Base-by-base conservation (phyloP, 2,888 invertebrate species). In the Dynastes hyllus region DNA sequence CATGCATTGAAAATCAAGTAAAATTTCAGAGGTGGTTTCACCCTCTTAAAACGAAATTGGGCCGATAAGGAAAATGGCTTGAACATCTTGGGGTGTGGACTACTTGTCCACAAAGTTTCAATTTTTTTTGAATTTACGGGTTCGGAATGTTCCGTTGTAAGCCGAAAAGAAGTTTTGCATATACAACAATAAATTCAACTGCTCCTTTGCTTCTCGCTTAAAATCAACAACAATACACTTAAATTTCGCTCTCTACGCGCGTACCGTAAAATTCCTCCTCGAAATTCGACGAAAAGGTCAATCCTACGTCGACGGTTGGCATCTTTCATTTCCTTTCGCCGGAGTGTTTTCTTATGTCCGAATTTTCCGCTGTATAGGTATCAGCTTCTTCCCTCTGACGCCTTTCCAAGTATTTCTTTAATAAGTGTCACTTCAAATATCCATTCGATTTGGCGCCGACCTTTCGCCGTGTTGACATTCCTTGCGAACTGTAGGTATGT, bases 361-460 rank as follows among this genome's bases (percentile, higher is more conserved):
- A 55, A 55, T 55, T n/a, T 55, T 55, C 55, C n/a, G 55, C 55
- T 55, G 51, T 51, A n/a, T n/a, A n/a, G 32, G 32, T 8, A 11
- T 11, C 11, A 45, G 8, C 45, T 45, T 8, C 45, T 16, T n/a
- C 16, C 0, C 16, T 1, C 16, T 6, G 55, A 11, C 16, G 55
- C n/a, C 16, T 55, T 55, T 55, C 55, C 55, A 16, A 55, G 16
- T 55, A 55, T n/a, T 55, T 55, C 55, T 55, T 55, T 55, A 55
- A 55, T 55, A 55, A 55, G 55, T 55, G 55, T 55, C 55, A 16
- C 55, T 55, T 55, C 55, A 55, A 55, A 55, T 55, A 55, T 55
- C 55, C 16, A 13, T 55, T 55, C 16, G 55, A 11, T n/a, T 55
- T 55, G n/a, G 16, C 55, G 16, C n/a, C 45, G 45, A 45, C 9